Conservation (phyloP, 2,888 invertebrate species). For the Peribatodes rhomboidaria region DNA sequence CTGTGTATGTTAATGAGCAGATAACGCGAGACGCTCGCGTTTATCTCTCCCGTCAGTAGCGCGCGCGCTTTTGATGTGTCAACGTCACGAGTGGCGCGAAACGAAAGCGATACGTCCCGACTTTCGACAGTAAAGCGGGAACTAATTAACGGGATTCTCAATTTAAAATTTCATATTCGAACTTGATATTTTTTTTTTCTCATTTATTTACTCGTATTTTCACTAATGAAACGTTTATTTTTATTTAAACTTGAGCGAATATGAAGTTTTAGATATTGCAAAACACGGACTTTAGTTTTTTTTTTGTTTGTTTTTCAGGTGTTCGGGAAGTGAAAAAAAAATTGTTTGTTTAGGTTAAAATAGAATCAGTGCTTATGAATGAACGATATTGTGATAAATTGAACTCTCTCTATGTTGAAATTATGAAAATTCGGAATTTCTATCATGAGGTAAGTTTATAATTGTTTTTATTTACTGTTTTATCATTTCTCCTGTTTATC, state of each 20-base stretch:
- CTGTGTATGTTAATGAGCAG: constrained; percentile 79
- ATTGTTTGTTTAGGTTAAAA: constrained; percentile 33
- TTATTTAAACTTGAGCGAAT: not conserved
- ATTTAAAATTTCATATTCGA: constrained; percentile 44
- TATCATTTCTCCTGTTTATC: not conserved
- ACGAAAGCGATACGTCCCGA: constrained; percentile 54
- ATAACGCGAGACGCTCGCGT: constrained; percentile 73
- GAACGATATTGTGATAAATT: constrained; percentile 62
- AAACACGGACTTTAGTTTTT: constrained; percentile 11
- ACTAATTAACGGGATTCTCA: constrained; percentile 31
- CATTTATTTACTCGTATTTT: not conserved
- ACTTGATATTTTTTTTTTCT: constrained; percentile 39
- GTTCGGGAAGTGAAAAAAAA: constrained; percentile 8
- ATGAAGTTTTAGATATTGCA: constrained; percentile 24
- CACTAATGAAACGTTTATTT: not conserved
- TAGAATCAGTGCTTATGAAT: constrained; percentile 62
- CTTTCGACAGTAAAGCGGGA: constrained; percentile 49
- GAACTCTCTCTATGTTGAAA: constrained; percentile 62
- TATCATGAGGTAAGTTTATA: constrained; percentile 76
- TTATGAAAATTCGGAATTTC: constrained; percentile 82
- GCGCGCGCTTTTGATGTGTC: constrained; percentile 78
- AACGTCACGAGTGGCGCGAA: constrained; percentile 65
- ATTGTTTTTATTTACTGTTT: constrained; percentile 17
- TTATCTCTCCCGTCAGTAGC: constrained; percentile 80
- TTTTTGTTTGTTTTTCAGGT: constrained; percentile 29